Evolutionary conservation across 2,113 vertebrate genomes (phyloP).

Genomic region (Calypte anna): DNA sequence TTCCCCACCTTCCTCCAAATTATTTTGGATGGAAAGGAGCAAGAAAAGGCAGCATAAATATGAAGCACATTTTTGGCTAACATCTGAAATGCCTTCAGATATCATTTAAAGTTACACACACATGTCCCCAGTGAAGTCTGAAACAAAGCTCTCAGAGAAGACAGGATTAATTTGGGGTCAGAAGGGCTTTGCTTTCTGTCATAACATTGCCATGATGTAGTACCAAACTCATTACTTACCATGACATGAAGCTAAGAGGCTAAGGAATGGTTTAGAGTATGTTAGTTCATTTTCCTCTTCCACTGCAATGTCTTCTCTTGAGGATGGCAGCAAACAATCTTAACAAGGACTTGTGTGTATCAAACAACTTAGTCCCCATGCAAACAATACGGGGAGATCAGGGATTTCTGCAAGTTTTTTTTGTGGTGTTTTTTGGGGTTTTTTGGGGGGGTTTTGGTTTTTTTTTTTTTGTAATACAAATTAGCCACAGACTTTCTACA

Average conservation of each 20-base stretch:
- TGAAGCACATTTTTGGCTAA: constrained; percentile 62
- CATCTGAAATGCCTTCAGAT: constrained; percentile 64
- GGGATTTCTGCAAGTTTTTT: constrained; percentile 43
- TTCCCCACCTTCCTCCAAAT: background rate
- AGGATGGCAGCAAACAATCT: constrained; percentile 65
- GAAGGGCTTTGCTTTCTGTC: constrained; percentile 69
- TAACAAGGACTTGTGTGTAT: constrained; percentile 61
- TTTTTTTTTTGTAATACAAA: background rate
- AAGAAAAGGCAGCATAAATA: constrained; percentile 32
- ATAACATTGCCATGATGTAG: constrained; percentile 74
- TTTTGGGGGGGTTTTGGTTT: background rate
- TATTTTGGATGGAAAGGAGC: constrained; percentile 6
- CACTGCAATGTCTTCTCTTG: constrained; percentile 40
- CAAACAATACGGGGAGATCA: constrained; percentile 58
- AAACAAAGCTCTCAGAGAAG: constrained; percentile 64
- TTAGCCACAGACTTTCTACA: constrained; percentile 33
- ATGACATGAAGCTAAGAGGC: constrained; percentile 61
- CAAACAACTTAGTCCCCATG: constrained; percentile 59
- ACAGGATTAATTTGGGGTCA: constrained; percentile 68
- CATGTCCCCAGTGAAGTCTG: constrained; percentile 55
- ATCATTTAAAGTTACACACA: constrained; percentile 62
- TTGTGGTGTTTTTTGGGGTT: too few relatives aligned
- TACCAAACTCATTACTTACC: constrained; percentile 70
- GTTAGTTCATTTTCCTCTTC: constrained; percentile 45
- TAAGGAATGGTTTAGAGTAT: constrained; percentile 53